Conservation (phyloP, 1,140 invertebrate species). For the Brachystomella parvula region DNA sequence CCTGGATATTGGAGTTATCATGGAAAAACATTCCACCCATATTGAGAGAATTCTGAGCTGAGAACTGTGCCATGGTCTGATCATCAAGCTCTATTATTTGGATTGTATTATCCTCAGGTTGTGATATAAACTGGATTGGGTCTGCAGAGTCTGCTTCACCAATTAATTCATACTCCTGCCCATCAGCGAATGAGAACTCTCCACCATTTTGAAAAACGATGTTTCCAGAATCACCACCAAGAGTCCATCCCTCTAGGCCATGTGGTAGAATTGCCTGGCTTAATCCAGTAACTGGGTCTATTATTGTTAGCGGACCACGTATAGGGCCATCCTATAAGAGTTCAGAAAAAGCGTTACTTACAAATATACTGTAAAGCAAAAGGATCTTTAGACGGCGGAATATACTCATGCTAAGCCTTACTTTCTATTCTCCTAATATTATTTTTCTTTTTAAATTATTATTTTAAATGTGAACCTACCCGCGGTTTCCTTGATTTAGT, state of each 20-base stretch:
- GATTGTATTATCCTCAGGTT: slow-evolving; percentile 18
- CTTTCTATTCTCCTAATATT: too few species aligned
- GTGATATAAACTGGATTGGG: slow-evolving; percentile 25
- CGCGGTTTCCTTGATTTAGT: too few species aligned
- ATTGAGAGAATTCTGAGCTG: slow-evolving; percentile 14
- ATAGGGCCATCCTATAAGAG: not conserved
- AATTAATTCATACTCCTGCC: slow-evolving; percentile 36
- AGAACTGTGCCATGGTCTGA: slow-evolving; percentile 28
- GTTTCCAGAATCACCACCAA: slow-evolving; percentile 18
- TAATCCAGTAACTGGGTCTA: not conserved
- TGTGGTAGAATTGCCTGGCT: not conserved
- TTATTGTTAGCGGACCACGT: not conserved
- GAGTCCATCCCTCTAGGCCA: not conserved
- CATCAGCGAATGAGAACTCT: slow-evolving; percentile 34
- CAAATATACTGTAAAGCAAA: not conserved
- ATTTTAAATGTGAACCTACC: too few species aligned
- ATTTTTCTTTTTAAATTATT: too few species aligned
- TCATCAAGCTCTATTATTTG: slow-evolving; percentile 37
- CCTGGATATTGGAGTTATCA: slow-evolving; percentile 11
- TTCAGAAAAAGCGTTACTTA: not conserved
- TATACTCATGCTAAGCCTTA: not conserved
- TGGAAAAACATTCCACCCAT: slow-evolving; percentile 23
- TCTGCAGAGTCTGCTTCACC: slow-evolving; percentile 28
- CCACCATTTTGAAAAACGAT: slow-evolving; percentile 26
- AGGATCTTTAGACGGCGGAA: not conserved